These are phyloP conservation scores for Philypnodon macrostomus DNA, from an alignment of 2,797 vertebrate species.

Conservation along the genomic window DNA sequence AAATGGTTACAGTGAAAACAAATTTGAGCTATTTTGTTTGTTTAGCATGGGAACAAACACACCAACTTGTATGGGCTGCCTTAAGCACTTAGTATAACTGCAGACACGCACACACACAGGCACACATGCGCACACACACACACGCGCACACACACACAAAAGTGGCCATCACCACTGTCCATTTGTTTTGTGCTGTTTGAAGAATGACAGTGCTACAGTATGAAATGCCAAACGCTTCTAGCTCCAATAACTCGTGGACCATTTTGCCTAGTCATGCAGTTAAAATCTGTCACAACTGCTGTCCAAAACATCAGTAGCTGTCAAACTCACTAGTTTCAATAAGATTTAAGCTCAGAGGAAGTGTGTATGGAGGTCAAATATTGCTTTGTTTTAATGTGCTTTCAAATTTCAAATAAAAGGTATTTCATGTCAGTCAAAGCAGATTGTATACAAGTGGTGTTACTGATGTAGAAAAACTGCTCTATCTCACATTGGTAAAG, in stretches of 20 bases:
- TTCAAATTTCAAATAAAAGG: constrained; percentile 18
- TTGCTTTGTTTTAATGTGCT: constrained; percentile 18
- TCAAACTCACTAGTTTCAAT: constrained; percentile 36
- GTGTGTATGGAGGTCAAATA: constrained; percentile 46
- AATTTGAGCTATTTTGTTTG: constrained; percentile 17
- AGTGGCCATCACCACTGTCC: neutral
- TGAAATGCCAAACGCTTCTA: constrained; percentile 21
- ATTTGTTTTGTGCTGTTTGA: constrained; percentile 12
- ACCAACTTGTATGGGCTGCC: constrained; percentile 11
- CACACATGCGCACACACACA: too few relatives aligned
- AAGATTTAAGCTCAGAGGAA: constrained; percentile 42
- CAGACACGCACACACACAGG: too few relatives aligned
- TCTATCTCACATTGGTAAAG: too few relatives aligned
- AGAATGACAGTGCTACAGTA: constrained; percentile 18
- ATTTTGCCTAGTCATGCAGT: constrained; percentile 43
- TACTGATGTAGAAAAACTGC: neutral
- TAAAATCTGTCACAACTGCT: constrained; percentile 42
- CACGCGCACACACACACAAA: too few relatives aligned
- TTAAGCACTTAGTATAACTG: constrained; percentile 9
- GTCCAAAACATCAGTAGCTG: constrained; percentile 51
- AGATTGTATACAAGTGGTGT: constrained; percentile 9
- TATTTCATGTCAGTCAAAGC: constrained; percentile 23
- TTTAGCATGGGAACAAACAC: constrained; percentile 17
- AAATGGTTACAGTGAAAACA: too few relatives aligned
- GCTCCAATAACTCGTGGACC: constrained; percentile 31